These are phyloP conservation scores for Ellobius talpinus DNA, from an alignment of 2,113 vertebrate genomes.

Conservation along the genomic window DNA sequence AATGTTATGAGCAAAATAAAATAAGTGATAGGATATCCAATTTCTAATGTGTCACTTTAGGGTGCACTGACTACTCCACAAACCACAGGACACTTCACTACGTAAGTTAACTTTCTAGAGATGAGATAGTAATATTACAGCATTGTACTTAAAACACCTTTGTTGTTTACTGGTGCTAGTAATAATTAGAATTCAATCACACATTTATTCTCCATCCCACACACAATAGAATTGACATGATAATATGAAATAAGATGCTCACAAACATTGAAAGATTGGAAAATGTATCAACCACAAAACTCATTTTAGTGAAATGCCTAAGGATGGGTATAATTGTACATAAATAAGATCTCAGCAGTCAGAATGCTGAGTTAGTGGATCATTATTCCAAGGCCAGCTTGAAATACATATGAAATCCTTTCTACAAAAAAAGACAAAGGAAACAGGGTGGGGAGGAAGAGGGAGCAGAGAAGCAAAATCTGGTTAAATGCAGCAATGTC, in stretches of 20 bases:
- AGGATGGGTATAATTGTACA: neutral
- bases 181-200: neutral
- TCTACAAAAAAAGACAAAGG: neutral
- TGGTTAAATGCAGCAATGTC: neutral
- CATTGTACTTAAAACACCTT: neutral
- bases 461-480: neutral
- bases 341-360: neutral
- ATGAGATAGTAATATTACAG: neutral
- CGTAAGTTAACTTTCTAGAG: conserved; percentile 25
- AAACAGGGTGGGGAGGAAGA: neutral
- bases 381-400: neutral
- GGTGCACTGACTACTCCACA: neutral
- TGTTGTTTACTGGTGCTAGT: neutral
- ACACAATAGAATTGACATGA: neutral
- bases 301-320: neutral
- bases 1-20: neutral
- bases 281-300: neutral
- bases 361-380: neutral
- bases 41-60: neutral
- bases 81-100: neutral
- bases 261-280: neutral
- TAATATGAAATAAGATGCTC: neutral
- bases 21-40: neutral
- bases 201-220: neutral
- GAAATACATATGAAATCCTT: neutral